phyloP scores from a whole-genome alignment of 2,797 vertebrate genomes.

The Pyrocephalus nanus region DNA sequence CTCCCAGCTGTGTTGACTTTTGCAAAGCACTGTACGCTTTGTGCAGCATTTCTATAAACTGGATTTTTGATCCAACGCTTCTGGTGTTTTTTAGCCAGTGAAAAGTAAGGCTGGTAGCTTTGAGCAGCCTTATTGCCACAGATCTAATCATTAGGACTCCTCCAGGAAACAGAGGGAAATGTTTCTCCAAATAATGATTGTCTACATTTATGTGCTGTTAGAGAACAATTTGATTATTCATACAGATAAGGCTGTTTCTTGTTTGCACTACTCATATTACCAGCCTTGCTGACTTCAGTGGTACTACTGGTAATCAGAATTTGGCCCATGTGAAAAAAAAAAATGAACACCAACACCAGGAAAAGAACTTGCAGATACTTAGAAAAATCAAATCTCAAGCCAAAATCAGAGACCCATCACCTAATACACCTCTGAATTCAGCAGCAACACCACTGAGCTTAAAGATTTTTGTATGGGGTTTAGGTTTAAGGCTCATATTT shows the following conservation, averaged over 20 bases:
- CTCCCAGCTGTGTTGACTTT: background rate
- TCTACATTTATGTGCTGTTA: background rate
- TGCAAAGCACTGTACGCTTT: background rate
- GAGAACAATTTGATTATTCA: background rate
- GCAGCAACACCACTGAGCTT: background rate
- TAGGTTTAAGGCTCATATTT: background rate
- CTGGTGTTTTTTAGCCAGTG: background rate
- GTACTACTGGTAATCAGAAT: background rate
- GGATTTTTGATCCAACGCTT: background rate
- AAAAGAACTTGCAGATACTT: background rate
- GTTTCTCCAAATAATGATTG: background rate
- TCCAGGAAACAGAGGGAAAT: background rate
- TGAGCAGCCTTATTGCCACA: background rate
- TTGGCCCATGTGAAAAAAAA: background rate
- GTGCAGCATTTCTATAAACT: background rate
- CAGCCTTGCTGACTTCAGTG: background rate
- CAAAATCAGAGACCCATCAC: background rate
- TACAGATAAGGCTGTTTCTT: background rate
- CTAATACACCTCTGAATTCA: background rate
- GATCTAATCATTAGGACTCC: background rate
- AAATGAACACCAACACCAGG: background rate
- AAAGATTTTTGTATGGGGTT: background rate
- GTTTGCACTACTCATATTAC: background rate
- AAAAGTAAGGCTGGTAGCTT: background rate
- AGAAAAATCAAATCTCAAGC: background rate